Percentiles rank a stretch among this genome's conserved stretches.
phyloP scores from a whole-genome alignment of 2,113 vertebrate genomes.

The Dendropsophus ebraccatus region DNA sequence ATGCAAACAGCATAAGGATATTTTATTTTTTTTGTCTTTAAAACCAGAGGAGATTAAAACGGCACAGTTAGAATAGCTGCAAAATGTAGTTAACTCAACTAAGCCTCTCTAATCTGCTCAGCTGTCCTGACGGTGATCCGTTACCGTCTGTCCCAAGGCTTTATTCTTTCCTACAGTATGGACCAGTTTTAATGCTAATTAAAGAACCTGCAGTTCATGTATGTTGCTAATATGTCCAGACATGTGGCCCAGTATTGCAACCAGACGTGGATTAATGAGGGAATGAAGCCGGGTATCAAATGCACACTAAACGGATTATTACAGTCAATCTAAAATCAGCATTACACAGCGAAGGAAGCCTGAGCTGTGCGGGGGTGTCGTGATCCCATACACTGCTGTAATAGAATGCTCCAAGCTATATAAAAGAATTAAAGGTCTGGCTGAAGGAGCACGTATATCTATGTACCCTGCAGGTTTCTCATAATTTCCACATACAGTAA shows the following conservation, averaged over 20 bases:
- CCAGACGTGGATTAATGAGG: constrained; percentile 34
- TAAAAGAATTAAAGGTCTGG: constrained; percentile 1
- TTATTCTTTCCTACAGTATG: constrained; percentile 24
- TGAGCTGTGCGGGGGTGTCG: neutral
- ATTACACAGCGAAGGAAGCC: constrained; percentile 21
- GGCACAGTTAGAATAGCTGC: constrained; percentile 25
- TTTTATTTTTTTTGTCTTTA: constrained; percentile 63
- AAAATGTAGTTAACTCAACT: constrained; percentile 53
- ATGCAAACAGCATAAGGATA: constrained; percentile 24
- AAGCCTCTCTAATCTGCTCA: constrained; percentile 57
- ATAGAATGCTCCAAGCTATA: constrained; percentile 9
- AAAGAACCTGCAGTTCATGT: constrained; percentile 34
- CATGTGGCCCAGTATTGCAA: constrained; percentile 20
- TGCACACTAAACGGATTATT: constrained; percentile 49
- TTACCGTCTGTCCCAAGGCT: constrained; percentile 47
- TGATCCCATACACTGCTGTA: constrained; percentile 18
- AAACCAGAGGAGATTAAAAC: constrained; percentile 49
- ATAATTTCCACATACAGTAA: neutral
- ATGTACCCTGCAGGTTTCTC: neutral
- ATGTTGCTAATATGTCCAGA: constrained; percentile 32
- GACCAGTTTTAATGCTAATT: constrained; percentile 51
- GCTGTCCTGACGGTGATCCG: constrained; percentile 45
- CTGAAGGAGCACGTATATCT: neutral
- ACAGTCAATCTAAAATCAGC: constrained; percentile 33
- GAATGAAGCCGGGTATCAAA: constrained; percentile 38